Percentiles rank a stretch among this genome's conserved stretches.
phyloP scores from a whole-genome alignment of 2,888 invertebrate species.

The Palloptera scutellata region DNA sequence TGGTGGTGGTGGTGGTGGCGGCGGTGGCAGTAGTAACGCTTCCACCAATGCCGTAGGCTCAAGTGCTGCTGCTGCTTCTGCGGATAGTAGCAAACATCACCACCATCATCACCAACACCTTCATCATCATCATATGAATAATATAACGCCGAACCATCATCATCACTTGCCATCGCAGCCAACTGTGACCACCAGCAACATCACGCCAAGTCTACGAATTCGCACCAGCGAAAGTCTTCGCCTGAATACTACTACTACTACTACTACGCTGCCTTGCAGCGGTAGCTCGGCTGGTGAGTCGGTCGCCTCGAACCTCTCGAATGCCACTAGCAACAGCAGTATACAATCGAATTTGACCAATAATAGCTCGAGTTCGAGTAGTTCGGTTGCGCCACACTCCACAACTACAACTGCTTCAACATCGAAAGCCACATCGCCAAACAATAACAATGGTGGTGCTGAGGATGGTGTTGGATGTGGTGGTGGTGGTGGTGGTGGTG shows the following conservation, averaged over 20 bases:
- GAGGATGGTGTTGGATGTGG: slow-evolving; percentile 39
- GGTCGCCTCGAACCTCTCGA: slow-evolving; percentile 40
- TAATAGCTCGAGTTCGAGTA: slow-evolving; percentile 43
- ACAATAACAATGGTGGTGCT: slow-evolving; percentile 47
- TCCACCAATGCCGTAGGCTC: not conserved
- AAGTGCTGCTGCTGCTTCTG: slow-evolving; percentile 15
- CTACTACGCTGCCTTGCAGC: slow-evolving; percentile 27
- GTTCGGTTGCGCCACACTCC: slow-evolving; percentile 45
- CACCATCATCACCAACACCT: slow-evolving; percentile 46
- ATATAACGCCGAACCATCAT: slow-evolving; percentile 35
- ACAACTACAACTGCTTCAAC: slow-evolving; percentile 44
- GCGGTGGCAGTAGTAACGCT: slow-evolving; percentile 18
- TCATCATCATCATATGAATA: slow-evolving; percentile 40
- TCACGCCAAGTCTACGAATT: slow-evolving; percentile 68
- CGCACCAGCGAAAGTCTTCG: slow-evolving; percentile 78
- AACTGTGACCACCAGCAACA: slow-evolving; percentile 21
- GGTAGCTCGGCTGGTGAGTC: slow-evolving; percentile 25
- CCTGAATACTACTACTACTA: slow-evolving; percentile 57
- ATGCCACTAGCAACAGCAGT: slow-evolving; percentile 48
- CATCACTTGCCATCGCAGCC: slow-evolving; percentile 26
- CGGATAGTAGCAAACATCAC: slow-evolving; percentile 42
- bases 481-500: slow-evolving; percentile 28
- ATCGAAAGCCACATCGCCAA: slow-evolving; percentile 55
- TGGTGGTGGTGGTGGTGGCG: slow-evolving; percentile 25
- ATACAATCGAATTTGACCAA: slow-evolving; percentile 43